These are phyloP conservation scores for Fregata magnificens DNA, from an alignment of 2,113 vertebrate genomes.

Conservation along the genomic window DNA sequence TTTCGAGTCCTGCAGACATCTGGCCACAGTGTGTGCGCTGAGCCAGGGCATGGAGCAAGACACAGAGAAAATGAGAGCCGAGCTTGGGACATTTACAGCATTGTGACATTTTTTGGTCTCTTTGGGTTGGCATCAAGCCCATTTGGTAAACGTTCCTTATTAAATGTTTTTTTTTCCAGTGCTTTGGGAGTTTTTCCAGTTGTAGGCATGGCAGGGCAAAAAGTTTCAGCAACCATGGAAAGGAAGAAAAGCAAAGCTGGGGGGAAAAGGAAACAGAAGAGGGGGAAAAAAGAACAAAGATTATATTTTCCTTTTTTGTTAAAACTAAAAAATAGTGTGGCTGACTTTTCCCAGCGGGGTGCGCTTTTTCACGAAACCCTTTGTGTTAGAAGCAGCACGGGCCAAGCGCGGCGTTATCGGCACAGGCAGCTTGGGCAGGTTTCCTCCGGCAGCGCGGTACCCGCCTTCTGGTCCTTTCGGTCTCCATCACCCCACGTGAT, in stretches of 20 bases:
- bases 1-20: not conserved
- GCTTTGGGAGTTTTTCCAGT: not conserved
- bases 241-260: not conserved
- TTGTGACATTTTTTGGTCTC: not conserved
- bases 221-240: not conserved
- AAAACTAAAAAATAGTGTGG: fast-evolving
- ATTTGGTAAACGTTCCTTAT: not conserved
- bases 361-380: not conserved
- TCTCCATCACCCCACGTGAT: not conserved
- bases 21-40: not conserved
- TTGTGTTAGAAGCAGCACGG: not conserved
- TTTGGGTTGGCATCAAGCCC: not conserved
- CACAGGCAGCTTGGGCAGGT: not conserved
- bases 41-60: not conserved
- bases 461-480: not conserved
- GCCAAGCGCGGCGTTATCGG: fast-evolving
- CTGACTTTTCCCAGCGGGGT: not conserved
- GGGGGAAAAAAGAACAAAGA: not conserved
- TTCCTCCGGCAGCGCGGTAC: not conserved
- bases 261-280: not conserved
- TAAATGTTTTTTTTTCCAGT: not conserved
- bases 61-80: not conserved
- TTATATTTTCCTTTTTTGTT: not conserved
- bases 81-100: not conserved
- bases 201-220: not conserved